Evolutionary conservation across 1,140 invertebrate species (phyloP).

Genomic region (Ceratitis capitata): DNA sequence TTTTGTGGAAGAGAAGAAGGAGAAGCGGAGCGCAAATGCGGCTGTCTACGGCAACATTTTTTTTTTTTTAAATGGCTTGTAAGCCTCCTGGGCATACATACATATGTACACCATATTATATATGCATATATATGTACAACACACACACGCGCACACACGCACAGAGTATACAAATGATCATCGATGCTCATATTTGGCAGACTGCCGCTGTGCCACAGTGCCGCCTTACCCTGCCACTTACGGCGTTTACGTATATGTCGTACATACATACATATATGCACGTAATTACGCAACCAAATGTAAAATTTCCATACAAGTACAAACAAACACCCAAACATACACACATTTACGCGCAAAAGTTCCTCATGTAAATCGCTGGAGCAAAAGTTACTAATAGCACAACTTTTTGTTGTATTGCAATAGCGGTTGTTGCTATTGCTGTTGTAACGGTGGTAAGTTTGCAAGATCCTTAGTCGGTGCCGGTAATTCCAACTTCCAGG

Average conservation of each 20-base stretch:
- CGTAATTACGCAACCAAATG: neutral
- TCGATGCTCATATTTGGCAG: neutral
- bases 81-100: too few species aligned
- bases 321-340: neutral
- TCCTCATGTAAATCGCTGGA: neutral
- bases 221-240: neutral
- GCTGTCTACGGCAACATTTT: neutral
- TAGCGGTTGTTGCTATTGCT: neutral
- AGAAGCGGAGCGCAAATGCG: neutral
- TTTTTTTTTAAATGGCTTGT: neutral
- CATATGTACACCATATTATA: neutral
- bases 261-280: too few species aligned
- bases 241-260: neutral
- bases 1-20: too few species aligned
- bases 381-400: conserved; percentile 1
- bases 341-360: neutral
- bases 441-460: too few species aligned
- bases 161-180: too few species aligned
- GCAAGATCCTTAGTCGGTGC: too few species aligned
- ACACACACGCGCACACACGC: too few species aligned
- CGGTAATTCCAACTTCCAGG: too few species aligned
- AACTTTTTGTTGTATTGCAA: neutral
- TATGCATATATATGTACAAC: neutral
- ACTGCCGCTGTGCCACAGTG: neutral
- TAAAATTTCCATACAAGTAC: neutral